Percentiles rank a stretch among this genome's conserved stretches.
Conservation (phyloP, 2,797 vertebrate genomes). For the Cryptoblepharus egeriae region DNA sequence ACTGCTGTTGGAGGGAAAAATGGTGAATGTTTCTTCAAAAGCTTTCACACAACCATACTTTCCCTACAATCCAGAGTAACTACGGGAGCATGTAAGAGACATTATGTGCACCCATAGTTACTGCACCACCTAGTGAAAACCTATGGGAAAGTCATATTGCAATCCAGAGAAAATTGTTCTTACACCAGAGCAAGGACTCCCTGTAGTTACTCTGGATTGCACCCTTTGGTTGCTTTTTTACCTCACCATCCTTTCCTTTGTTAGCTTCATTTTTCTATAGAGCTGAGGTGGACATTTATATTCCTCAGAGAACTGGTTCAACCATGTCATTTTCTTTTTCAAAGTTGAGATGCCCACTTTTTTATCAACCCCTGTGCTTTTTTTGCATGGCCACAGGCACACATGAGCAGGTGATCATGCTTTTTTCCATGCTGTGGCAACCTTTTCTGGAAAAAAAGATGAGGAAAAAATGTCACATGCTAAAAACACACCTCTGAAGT, state of each 20-base stretch:
- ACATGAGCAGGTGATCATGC: not conserved
- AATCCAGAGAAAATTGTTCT: no score
- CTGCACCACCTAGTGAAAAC: no score
- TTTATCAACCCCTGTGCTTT: not conserved
- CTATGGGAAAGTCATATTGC: no score
- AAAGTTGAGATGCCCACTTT: not conserved
- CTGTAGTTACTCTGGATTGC: no score
- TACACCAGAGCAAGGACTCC: no score
- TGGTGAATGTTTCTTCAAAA: not conserved
- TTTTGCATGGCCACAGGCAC: not conserved
- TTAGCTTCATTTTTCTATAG: not conserved
- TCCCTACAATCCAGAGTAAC: no score
- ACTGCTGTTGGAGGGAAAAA: no score
- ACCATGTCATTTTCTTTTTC: not conserved
- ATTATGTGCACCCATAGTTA: no score
- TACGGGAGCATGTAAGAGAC: no score
- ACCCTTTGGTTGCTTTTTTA: no score
- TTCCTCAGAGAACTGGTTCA: not conserved
- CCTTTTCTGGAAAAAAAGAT: not conserved
- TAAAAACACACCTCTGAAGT: not conserved
- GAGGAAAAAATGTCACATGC: not conserved
- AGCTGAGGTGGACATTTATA: not conserved
- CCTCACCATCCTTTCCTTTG: not conserved
- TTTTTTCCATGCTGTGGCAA: not conserved
- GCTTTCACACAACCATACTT: not conserved